A percentile compares a stretch with the other conserved stretches of the same genome.
Evolutionary conservation across 1,140 invertebrate species (phyloP).

Genomic region (Pseudobourletiella spinata): DNA sequence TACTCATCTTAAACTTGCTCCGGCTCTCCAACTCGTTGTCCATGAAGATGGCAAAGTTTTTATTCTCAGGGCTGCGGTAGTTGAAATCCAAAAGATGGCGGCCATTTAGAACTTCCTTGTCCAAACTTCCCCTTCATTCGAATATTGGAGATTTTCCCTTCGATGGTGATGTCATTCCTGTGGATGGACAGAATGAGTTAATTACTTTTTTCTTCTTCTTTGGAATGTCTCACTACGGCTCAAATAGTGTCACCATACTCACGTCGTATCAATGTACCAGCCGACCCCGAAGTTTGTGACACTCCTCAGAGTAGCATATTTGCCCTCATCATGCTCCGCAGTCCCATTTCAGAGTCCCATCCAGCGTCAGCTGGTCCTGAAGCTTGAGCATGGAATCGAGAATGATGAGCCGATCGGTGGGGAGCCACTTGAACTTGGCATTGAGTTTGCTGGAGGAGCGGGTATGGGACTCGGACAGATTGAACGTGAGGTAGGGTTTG

Average conservation of each 20-base stretch:
- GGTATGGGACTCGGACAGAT: conserved; percentile 1
- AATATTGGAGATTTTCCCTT: conserved; percentile 8
- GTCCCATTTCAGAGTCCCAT: conserved; percentile 31
- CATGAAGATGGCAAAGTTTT: conserved; percentile 2
- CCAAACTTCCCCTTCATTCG: conserved; percentile 12
- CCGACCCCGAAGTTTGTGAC: conserved; percentile 1
- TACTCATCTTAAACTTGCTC: not conserved
- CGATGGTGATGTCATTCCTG: conserved; percentile 22
- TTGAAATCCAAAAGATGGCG: conserved; percentile 13
- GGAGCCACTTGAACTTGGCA: conserved; percentile 19
- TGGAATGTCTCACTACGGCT: not conserved
- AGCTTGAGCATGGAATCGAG: conserved; percentile 5
- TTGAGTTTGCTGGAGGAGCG: conserved; percentile 6
- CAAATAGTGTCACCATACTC: not conserved
- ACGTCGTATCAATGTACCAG: conserved; percentile 26
- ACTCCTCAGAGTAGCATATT: conserved; percentile 21
- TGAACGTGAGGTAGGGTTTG: conserved; percentile 20
- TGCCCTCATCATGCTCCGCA: conserved; percentile 19
- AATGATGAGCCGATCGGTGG: conserved; percentile 15
- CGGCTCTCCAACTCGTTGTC: conserved; percentile 16
- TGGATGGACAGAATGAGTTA: not conserved
- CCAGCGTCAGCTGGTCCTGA: conserved; percentile 17
- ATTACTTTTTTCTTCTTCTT: not conserved
- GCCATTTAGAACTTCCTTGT: conserved; percentile 20
- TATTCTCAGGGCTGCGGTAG: not conserved